These are phyloP conservation scores for Orgyia antiqua DNA, from an alignment of 2,888 invertebrate genomes.

Conservation along the genomic window DNA sequence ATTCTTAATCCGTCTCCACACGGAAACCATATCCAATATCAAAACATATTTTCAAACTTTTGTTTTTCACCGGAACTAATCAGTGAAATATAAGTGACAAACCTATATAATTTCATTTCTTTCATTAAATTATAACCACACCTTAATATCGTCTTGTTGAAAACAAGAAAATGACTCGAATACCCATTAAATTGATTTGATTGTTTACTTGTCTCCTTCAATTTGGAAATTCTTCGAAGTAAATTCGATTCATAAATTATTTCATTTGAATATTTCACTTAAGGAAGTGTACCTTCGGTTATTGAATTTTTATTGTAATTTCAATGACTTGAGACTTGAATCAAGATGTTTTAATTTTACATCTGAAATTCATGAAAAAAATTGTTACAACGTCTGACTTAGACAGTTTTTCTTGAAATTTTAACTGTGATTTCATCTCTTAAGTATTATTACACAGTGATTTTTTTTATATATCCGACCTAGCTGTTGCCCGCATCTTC, in stretches of 20 bases:
- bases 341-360: not conserved
- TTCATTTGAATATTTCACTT: constrained; percentile 7
- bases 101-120: not conserved
- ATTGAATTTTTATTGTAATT: not conserved
- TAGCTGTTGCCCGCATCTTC: too few relatives aligned
- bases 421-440: too few relatives aligned
- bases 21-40: too few relatives aligned
- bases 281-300: not conserved
- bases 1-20: too few relatives aligned
- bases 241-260: constrained; percentile 8
- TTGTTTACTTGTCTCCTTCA: constrained; percentile 4
- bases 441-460: too few relatives aligned
- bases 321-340: not conserved
- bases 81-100: not conserved
- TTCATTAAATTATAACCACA: not conserved
- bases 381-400: too few relatives aligned
- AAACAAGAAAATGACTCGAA: not conserved
- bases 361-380: too few relatives aligned
- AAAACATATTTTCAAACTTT: too few relatives aligned
- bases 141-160: not conserved
- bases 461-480: too few relatives aligned
- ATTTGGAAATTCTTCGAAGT: not conserved
- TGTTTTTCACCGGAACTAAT: too few relatives aligned
- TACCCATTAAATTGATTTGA: constrained; percentile 2
- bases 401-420: too few relatives aligned